Base-by-base conservation (phyloP, 2,113 vertebrate genomes). In the Pogonocichla stellata region DNA sequence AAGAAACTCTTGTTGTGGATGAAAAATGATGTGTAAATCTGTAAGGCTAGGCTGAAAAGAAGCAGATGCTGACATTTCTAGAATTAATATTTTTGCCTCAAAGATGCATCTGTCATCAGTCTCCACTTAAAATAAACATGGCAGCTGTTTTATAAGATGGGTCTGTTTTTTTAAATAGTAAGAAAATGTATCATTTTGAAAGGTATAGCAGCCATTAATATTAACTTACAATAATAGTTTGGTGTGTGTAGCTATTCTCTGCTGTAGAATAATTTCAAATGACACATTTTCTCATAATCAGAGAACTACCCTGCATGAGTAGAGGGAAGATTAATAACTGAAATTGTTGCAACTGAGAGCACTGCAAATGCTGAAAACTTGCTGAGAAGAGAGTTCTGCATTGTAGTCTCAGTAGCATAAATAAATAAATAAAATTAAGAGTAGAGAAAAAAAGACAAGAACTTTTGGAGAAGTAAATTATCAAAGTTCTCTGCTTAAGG, bases 71-170 rank as follows among this genome's bases (percentile, higher is more conserved):
- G 95, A 92, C 86, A 86, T 95, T 95, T 96, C 94, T 84, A 97
- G 93, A 96, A 96, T 97, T 98, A 93, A 94, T 97, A 98, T 95
- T 96, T 96, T 97, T 95, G 80, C 92, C 93, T 96, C 96, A 91
- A 97, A 98, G 98, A 97, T 34, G 34, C 51, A 85, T 97, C 97
- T 98, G 97, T 98, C 98, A 97, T 97, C 97, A 93, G 86, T 93
- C 90, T 96, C 78, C 91, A 93, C 93, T n/a, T n/a, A n/a, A 98
- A 98, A 97, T 97, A 98, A 98, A 98, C 96, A 97, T 95, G 97
- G 88, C 91, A 96, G 85, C 93, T 96, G 74, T 96, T 97, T 97
- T 90, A 60, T 97, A 80, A 65, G 83, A 79, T 71, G 58, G 47
- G 60, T 23, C 73, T 90, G 61, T 24, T 92, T 93, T 93, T 96